These are phyloP conservation scores for Dasyurus viverrinus DNA, from an alignment of 2,113 vertebrate genomes.

Conservation along the genomic window DNA sequence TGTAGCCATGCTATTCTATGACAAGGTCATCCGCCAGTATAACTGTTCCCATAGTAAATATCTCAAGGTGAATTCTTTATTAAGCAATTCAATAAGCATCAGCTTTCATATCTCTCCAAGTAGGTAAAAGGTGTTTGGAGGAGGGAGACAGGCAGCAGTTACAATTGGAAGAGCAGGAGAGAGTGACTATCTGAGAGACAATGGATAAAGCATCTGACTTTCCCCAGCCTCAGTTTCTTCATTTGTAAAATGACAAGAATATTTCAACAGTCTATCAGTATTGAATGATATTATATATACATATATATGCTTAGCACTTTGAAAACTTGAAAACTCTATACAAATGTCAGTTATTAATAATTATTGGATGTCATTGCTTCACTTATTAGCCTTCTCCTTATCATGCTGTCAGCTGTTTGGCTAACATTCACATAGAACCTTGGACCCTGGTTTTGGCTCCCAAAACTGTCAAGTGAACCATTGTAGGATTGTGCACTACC, in stretches of 20 bases:
- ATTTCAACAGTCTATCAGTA: neutral
- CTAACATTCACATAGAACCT: neutral
- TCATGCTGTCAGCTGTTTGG: neutral
- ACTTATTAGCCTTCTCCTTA: neutral
- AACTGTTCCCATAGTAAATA: constrained; percentile 44
- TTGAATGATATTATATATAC: neutral
- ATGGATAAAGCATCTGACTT: neutral
- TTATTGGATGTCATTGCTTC: neutral
- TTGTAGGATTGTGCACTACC: neutral
- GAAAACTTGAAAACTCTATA: neutral
- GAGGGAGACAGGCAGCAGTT: constrained; percentile 26
- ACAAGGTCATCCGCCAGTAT: constrained; percentile 59
- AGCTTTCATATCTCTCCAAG: neutral
- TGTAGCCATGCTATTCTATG: constrained; percentile 39
- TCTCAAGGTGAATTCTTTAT: constrained; percentile 27
- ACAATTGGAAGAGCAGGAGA: neutral
- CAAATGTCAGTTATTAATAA: neutral
- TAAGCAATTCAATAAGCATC: constrained; percentile 27
- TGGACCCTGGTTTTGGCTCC: neutral
- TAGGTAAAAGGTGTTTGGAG: neutral
- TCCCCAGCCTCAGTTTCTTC: neutral
- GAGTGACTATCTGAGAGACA: neutral
- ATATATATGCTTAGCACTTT: neutral
- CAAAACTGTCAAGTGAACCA: neutral
- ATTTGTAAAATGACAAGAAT: neutral